phyloP scores from a whole-genome alignment of 1,140 invertebrate species.

The Drosophila hydei region DNA sequence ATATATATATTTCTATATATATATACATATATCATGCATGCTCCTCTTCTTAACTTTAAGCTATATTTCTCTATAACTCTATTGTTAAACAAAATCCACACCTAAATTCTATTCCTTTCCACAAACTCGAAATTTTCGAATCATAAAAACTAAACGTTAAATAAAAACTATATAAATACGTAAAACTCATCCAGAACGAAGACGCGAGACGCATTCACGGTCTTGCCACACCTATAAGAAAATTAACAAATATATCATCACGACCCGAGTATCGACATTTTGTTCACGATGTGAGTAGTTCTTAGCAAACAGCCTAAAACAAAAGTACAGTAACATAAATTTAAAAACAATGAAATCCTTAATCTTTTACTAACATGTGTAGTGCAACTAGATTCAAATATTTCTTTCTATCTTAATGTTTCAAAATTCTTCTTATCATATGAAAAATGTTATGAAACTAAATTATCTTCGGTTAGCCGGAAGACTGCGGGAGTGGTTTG shows the following conservation, averaged over 20 bases:
- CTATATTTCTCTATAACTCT: conserved; percentile 40
- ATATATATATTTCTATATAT: background rate
- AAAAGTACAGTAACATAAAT: conserved; percentile 37
- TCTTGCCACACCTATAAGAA: conserved; percentile 84
- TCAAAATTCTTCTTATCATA: background rate
- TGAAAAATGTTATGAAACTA: background rate
- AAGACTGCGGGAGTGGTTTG: background rate
- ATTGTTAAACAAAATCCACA: conserved; percentile 59
- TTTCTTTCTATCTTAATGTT: conserved; percentile 40
- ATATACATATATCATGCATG: conserved; percentile 49
- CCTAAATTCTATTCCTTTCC: conserved; percentile 79
- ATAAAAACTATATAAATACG: conserved; percentile 18
- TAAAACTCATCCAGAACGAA: conserved; percentile 82
- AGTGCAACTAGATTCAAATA: conserved; percentile 42
- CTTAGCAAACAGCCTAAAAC: conserved; percentile 45
- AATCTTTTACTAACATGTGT: conserved; percentile 51
- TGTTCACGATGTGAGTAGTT: conserved; percentile 84
- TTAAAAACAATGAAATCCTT: conserved; percentile 15
- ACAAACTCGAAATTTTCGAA: conserved; percentile 52
- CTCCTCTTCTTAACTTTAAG: conserved; percentile 45
- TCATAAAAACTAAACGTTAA: conserved; percentile 53
- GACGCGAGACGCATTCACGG: conserved; percentile 84
- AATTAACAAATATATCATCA: conserved; percentile 84
- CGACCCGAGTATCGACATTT: conserved; percentile 84
- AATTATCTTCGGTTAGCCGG: conserved; percentile 5